phyloP scores from a whole-genome alignment of 92 coral and sea anemone genomes.

The Epizoanthus scotinus region DNA sequence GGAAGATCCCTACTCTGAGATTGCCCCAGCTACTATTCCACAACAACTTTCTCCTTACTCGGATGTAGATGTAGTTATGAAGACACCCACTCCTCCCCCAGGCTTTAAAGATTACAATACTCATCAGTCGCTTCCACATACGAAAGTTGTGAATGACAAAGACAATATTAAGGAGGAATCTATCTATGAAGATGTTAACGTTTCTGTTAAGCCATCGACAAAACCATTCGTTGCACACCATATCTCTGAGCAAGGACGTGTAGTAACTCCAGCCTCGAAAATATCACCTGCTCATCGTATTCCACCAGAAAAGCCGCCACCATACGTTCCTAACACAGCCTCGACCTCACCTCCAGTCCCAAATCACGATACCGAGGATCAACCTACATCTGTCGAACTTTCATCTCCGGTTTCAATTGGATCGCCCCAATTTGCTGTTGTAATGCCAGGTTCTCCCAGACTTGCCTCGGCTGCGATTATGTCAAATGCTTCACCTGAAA shows the following conservation, averaged over 20 bases:
- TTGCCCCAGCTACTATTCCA: not conserved
- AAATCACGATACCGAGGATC: not conserved
- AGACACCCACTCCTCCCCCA: conserved; percentile 33
- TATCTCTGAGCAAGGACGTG: not conserved
- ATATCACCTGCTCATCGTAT: not conserved
- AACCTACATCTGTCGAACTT: not conserved
- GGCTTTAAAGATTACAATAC: conserved; percentile 23
- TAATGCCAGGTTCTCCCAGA: conserved; percentile 55
- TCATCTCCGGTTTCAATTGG: conserved; percentile 19
- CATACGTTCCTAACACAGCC: conserved; percentile 35
- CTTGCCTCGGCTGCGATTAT: conserved; percentile 47
- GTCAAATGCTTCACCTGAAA: conserved; percentile 17
- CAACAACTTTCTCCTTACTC: conserved; percentile 27
- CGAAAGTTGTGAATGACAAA: not conserved
- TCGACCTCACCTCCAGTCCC: not conserved
- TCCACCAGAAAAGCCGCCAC: conserved; percentile 58
- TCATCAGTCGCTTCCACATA: not conserved
- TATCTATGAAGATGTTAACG: conserved; percentile 22
- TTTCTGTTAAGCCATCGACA: not conserved
- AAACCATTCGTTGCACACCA: not conserved
- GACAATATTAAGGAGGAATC: conserved; percentile 4
- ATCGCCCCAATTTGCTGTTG: conserved; percentile 47
- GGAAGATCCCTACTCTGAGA: conserved; percentile 50
- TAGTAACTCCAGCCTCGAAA: not conserved
- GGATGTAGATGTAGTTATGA: conserved; percentile 23